phyloP scores from a whole-genome alignment of 2,113 vertebrate species.

The Dolichotis patagonum region DNA sequence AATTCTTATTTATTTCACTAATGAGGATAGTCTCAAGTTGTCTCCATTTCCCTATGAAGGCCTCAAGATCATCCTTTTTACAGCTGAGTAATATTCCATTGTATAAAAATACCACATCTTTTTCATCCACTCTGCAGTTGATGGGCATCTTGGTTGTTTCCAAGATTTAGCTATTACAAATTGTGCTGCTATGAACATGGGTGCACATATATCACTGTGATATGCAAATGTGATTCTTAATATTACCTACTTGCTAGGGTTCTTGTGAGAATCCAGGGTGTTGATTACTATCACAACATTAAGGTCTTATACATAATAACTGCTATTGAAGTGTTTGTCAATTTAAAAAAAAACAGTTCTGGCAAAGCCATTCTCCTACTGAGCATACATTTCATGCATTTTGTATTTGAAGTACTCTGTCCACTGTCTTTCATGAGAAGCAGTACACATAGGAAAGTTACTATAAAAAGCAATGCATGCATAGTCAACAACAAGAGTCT shows the following conservation, averaged over 20 bases:
- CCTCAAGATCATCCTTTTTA: too few relatives aligned
- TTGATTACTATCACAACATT: background rate
- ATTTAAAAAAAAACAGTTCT: background rate
- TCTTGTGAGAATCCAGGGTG: background rate
- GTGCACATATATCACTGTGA: too few relatives aligned
- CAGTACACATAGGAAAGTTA: background rate
- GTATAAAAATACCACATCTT: too few relatives aligned
- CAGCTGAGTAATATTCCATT: too few relatives aligned
- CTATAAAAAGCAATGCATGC: background rate
- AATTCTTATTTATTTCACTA: too few relatives aligned
- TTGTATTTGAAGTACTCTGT: background rate
- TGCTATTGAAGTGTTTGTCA: background rate
- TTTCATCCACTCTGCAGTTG: too few relatives aligned
- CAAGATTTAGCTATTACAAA: too few relatives aligned
- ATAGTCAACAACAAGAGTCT: background rate
- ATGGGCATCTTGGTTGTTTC: too few relatives aligned
- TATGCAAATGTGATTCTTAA: background rate
- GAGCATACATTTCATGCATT: background rate
- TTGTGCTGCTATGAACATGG: too few relatives aligned
- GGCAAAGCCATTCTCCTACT: background rate
- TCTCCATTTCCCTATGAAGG: too few relatives aligned
- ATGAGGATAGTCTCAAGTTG: too few relatives aligned
- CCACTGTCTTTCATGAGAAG: background rate
- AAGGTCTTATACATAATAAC: background rate
- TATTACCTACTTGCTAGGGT: background rate